Base-by-base conservation (phyloP, 1,140 invertebrate genomes). In the Lordiphosa stackelbergi region DNA sequence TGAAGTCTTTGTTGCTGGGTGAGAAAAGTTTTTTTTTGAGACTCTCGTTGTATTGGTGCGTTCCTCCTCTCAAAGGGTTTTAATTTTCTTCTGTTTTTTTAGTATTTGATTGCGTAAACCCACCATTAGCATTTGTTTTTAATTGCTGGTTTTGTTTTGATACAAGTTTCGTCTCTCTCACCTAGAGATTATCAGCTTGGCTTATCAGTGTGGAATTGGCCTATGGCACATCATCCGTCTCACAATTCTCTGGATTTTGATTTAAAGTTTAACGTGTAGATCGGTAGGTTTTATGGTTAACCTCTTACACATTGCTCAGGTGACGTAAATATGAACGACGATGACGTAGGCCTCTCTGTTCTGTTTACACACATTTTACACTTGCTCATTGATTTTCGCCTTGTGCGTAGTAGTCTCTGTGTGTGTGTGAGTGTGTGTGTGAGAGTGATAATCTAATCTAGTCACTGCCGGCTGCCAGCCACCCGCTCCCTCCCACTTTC, bases 121-220 rank as follows among this genome's bases (percentile, higher is more conserved):
- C 53, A 45, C 59, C 38, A 24, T 31, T 40, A 43, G 47, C 53
- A 69, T 75, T 74, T 74, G 72, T 24, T 24, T 74, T 81, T 73
- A 79, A 81, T 79, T 75, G 64, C 42, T 81, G 54, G 53, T 66
- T 79, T 83, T 79, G 75, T 79, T 79, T 79, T 79, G 75, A 62
- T 79, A 79, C 77, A 60, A 68, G 57, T 53, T 69, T 78, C 60
- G 54, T 28, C 22, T 10, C 28, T 41, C 10, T 37, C 22, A 45
- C 22, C 7, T 40, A 19, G 48, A 37, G 54, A 45, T 55, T 43
- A 3, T 12, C 34, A 36, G 31, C 13, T 35, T 31, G n/a, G n/a
- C 56, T 69, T 69, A 69, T 69, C 66, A 69, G 64, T 51, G 16
- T 62, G n/a, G 22, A 56, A 66, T 68, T 68, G 65, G 65, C 65